Conservation (phyloP, 2,113 vertebrate species). For the Tragulus kanchil region DNA sequence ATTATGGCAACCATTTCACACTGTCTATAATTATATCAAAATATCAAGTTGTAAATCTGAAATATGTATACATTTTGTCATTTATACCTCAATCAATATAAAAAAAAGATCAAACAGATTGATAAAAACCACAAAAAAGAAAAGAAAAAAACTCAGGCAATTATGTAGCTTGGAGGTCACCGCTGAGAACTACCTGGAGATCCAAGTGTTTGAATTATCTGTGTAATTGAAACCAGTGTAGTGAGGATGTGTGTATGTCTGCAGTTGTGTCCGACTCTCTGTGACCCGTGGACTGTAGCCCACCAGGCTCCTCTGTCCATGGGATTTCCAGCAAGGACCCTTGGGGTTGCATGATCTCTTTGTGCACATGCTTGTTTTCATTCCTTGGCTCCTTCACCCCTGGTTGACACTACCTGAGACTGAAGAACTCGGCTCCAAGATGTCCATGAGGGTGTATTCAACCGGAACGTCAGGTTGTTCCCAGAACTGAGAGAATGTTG, state of each 20-base stretch:
- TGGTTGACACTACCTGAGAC: conserved; percentile 22
- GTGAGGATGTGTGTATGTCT: background rate
- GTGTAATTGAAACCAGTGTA: background rate
- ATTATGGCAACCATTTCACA: background rate
- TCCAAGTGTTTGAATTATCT: background rate
- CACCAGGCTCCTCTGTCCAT: background rate
- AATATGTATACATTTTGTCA: background rate
- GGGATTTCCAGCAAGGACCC: background rate
- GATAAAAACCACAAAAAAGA: background rate
- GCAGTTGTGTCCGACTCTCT: background rate
- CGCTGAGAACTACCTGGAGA: background rate
- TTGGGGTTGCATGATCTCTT: accelerated
- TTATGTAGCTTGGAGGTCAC: background rate
- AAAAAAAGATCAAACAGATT: background rate
- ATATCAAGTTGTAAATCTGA: background rate
- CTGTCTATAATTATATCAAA: background rate
- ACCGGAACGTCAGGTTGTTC: background rate
- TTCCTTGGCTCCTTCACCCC: background rate
- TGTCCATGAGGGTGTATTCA: background rate
- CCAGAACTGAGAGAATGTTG: background rate
- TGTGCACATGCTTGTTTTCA: background rate
- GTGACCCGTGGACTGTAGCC: background rate
- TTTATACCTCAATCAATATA: background rate
- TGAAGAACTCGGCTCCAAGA: background rate
- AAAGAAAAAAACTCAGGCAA: background rate